Base-by-base conservation (phyloP, 2,888 invertebrate species). In the Parthenolecanium corni region DNA sequence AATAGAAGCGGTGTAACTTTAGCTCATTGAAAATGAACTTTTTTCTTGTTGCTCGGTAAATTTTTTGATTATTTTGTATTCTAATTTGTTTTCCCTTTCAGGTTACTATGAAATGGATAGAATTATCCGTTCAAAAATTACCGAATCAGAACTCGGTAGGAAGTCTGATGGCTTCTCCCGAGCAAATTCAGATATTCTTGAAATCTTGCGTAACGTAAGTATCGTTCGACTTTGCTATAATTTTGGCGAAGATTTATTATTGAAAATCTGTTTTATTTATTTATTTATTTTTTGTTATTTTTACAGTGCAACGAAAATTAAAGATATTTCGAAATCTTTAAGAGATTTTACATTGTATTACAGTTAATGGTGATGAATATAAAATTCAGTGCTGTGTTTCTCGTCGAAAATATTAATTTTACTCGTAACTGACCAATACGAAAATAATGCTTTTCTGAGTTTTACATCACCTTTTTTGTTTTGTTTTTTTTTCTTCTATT, bases 171-270 rank as follows among this genome's bases (percentile, higher is more conserved):
- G 88, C 90, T 65, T 91, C 91, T 3, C 82, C 85, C 11, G 82
- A 83, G 69, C 94, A 94, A 75, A 77, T 92, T 68, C 79, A 81
- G 70, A 86, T 89, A 71, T 89, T 94, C 52, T 63, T 66, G 47
- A 64, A 52, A 6, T 52, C 64, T 18, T 66, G 65, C 53, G 64
- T 65, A 57, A 61, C 53, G 66, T 66, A 65, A 64, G 44, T 53
- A 23, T 20, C 2, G 16, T 14, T 9, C 3, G n/a, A 53, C 6
- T 38, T 31, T 36, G 18, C 14, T 36, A 3, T 16, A 23, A 23
- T 24, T 21, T 52, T 2, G 9, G 2, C 14, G 2, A 52, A 52
- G 12, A 46, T 2, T 12, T 2, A 11, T 46, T 46, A 38, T 38
- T 38, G 38, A 14, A 11, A 6, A 38, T 14, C 38, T 38, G 38